Conservation (phyloP, 1,140 invertebrate genomes). For the Saccostrea echinata region DNA sequence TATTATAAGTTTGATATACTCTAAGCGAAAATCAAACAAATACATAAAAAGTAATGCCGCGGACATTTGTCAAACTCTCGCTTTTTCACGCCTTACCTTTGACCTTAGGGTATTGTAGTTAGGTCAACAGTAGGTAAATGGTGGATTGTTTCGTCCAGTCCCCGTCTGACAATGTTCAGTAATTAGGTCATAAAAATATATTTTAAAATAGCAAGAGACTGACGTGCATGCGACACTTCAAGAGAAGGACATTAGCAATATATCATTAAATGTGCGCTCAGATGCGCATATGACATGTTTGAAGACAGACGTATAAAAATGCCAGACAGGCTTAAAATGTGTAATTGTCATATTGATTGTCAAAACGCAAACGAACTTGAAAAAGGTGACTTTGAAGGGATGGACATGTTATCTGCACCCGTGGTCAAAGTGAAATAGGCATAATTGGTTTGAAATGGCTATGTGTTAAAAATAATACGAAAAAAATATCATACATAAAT, state of each 20-base stretch:
- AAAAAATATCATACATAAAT: not conserved
- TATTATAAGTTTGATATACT: not conserved
- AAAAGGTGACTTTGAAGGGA: not conserved
- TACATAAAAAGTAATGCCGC: not conserved
- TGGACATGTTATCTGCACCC: not conserved
- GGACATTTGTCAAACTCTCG: not conserved
- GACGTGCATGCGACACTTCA: conserved; percentile 31
- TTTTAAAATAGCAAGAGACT: not conserved
- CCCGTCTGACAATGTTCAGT: not conserved
- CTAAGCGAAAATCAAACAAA: not conserved
- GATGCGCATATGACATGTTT: conserved; percentile 1
- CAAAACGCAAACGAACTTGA: not conserved
- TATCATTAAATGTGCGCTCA: not conserved
- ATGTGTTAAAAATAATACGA: not conserved
- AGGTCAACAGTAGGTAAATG: not conserved
- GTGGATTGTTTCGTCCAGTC: not conserved
- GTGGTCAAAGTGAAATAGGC: not conserved
- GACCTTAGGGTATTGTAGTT: conserved; percentile 17
- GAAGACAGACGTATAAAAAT: conserved; percentile 11
- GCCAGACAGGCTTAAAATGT: not conserved
- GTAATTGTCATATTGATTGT: conserved; percentile 25
- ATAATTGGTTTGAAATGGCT: not conserved
- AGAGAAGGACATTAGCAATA: not conserved
- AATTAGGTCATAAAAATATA: conserved; percentile 19
- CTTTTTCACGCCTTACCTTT: conserved; percentile 2